Percentiles rank a stretch among this genome's conserved stretches.
These are phyloP conservation scores for Saguinus imperator DNA, from an alignment of 2,113 vertebrate species.

Conservation along the genomic window DNA sequence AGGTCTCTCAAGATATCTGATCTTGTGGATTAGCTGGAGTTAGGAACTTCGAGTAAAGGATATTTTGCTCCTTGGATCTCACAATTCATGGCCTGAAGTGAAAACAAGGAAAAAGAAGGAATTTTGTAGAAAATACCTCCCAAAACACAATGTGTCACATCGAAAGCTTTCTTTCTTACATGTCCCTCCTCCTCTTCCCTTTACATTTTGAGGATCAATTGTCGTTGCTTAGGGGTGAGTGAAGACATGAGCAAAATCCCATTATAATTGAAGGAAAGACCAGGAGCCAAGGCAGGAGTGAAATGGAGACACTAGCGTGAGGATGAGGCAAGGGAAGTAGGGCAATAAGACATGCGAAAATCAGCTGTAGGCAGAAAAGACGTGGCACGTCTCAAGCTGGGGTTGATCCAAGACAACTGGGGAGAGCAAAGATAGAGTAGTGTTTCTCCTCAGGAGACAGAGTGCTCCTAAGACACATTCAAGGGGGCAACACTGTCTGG, in stretches of 20 bases:
- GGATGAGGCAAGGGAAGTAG: neutral
- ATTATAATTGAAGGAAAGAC: neutral
- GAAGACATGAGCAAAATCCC: neutral
- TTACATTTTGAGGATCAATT: neutral
- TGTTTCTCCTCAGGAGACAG: neutral
- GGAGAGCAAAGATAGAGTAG: rapidly evolving
- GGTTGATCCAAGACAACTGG: neutral
- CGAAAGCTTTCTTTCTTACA: neutral
- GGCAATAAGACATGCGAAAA: neutral
- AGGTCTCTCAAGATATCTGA: neutral
- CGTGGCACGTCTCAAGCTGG: neutral
- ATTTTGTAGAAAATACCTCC: neutral
- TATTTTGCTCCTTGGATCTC: neutral
- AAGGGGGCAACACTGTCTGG: neutral
- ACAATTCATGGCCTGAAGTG: neutral
- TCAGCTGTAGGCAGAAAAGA: neutral
- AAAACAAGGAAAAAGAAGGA: neutral
- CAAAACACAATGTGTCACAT: neutral
- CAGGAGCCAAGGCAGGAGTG: neutral
- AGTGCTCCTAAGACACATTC: neutral
- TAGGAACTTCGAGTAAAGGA: neutral
- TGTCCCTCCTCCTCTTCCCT: neutral
- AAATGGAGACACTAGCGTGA: neutral
- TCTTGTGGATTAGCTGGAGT: neutral
- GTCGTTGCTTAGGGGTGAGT: neutral